Evolutionary conservation across 2,113 vertebrate species (phyloP), one percentile per base, ranked within the genome.

Genomic region (Ceuthmochares aereus): DNA sequence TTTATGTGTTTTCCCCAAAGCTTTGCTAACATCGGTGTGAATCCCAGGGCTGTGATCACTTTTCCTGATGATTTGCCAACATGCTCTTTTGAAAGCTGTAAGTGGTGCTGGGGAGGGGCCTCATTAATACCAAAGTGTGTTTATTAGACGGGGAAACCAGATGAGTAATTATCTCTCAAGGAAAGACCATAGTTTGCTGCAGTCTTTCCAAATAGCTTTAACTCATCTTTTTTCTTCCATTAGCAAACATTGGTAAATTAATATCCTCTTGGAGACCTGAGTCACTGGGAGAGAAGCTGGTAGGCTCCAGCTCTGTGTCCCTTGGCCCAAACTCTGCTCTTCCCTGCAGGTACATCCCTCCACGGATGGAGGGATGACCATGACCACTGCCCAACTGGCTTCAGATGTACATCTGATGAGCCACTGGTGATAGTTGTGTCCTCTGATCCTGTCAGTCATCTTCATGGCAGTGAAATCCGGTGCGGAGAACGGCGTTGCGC

Each of bases 351-450:
- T 9, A 27, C 49, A 6, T 58, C 32, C 14, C 20, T 64, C 32
- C 43, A 3, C 8, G 0, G 14, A 45, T 45, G 43, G 43, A 17
- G 43, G 43, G 43, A 45, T 45, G 40, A 11, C 37, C 36, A 11
- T 0, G 1, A 9, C 23, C 16, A 2, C 34, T 42, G 56, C 45
- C 23, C 40, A 12, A 2, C 51, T 6, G 0, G 0, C 34, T 30
- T 55, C 40, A 30, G 49, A 17, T 27, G 30, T 27, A 2, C 7
- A 0, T 37, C 54, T n/a, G 22, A 49, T 34, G 63, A 47, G 42
- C 40, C 4, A 0, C 29, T 37, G 58, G 45, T 26, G 72, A 0
- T 25, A 22, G 29, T 16, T 27, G 7, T 52, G 43, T 51, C 40
- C 29, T 55, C 49, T 32, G 29, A n/a, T 62, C 11, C 66, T 34